Evolutionary conservation across 2,113 vertebrate genomes (phyloP), one percentile per base, ranked within the genome.

Genomic region (Saccopteryx leptura): DNA sequence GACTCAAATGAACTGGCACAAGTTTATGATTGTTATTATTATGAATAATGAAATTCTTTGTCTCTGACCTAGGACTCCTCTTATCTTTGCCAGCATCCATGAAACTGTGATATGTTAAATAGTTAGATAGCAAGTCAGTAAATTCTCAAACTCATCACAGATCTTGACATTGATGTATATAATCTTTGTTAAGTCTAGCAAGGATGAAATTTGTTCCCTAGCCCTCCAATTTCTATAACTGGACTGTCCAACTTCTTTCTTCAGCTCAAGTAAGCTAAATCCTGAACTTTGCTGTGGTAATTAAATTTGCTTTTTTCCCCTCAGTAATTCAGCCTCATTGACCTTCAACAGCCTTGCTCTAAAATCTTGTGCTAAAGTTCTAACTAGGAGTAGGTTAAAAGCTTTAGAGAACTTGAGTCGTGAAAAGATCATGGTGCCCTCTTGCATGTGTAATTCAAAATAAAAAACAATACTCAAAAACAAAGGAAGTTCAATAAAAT

Each of bases 291-390:
- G 39, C 69, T 28, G 24, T 23, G 19, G 26, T 93, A 60, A 95
- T 76, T 92, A 90, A 94, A 96, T 76, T 95, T 90, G 68, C 65
- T 78, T 18, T 71, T 86, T 61, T 80, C 14, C 63, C 65, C 56
- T 52, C 61, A 84, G 48, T 90, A 75, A 90, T 50, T 76, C 65
- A n/a, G 65, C 48, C 26, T 96, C 72, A 56, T 7, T 76, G 85
- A 93, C 89, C 72, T 79, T 81, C 50, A 86, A 75, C 33, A 94
- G 14, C 14, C 28, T 61, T 94, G 60, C 33, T 76, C 54, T 76
- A 86, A 86, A 83, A 96, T 83, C 10, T 31, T 72, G 48, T 80
- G 54, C 83, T 82, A 11, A 63, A 92, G 46, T 93, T 82, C 61
- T 96, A 93, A 75, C 75, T 68, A 71, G 54, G 31, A 24, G n/a